Conservation (phyloP, 2,113 vertebrate species). For the Anguilla japonica region DNA sequence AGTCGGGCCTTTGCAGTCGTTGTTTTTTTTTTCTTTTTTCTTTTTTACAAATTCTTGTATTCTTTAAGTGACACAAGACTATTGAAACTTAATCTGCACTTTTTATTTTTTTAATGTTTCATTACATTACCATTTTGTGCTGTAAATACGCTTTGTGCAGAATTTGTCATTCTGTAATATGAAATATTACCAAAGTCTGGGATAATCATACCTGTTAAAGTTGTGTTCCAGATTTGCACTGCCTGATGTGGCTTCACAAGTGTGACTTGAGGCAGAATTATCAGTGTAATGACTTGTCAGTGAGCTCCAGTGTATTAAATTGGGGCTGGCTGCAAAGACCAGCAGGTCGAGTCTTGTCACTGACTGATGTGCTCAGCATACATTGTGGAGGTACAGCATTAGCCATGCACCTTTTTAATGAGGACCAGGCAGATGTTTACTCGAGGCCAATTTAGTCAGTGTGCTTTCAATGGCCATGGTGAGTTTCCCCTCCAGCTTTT, state of each 20-base stretch:
- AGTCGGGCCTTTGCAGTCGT: no score
- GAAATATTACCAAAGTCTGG: no score
- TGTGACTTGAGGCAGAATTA: not conserved
- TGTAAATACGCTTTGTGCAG: no score
- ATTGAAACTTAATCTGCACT: no score
- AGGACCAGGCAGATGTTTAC: constrained; percentile 36
- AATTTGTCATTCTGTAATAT: no score
- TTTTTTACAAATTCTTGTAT: no score
- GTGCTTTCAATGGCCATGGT: constrained; percentile 25
- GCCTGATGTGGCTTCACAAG: not conserved
- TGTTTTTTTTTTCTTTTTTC: no score
- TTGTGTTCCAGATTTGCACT: not conserved
- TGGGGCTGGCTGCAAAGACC: constrained; percentile 50
- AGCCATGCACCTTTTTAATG: constrained; percentile 53
- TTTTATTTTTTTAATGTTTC: no score
- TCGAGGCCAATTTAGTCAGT: not conserved
- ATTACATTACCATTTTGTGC: no score
- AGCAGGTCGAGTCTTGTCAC: constrained; percentile 83
- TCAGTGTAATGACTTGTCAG: not conserved
- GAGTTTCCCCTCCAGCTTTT: constrained; percentile 15
- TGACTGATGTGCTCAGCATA: constrained; percentile 59
- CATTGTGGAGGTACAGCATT: constrained; percentile 72
- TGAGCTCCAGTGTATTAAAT: not conserved
- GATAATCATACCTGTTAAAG: not conserved
- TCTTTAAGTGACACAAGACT: no score